Evolutionary conservation across 2,113 vertebrate species (phyloP), one percentile per base, ranked within the genome.

Genomic region (Fukomys damarensis): DNA sequence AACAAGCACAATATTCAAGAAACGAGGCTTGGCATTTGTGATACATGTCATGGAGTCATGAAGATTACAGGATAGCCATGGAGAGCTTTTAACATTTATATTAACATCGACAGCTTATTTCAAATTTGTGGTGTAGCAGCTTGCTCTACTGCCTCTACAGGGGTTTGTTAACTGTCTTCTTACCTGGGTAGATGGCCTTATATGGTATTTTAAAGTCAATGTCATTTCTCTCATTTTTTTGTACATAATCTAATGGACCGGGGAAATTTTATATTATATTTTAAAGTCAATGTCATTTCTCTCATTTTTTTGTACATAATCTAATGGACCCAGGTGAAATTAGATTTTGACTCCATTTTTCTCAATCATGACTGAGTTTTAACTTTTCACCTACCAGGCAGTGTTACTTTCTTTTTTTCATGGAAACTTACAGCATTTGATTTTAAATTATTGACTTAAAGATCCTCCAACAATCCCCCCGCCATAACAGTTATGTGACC

Each of bases 321-420:
- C 20, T 52, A 35, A 7, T 16, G n/a, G 19, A 77, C 14, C 41
- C 2, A 0, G 10, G 22, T 59, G 7, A 14, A 11, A 63, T 92
- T 72, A 68, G 30, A 70, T 20, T 86, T 89, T 90, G 32, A 30
- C 30, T 46, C 38, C 43, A 1, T 66, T 91, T 96, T 94, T 14
- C 46, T 93, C 22, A 32, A 10, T 63, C 74, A 43, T 88, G 90
- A 65, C 41, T 65, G 59, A 41, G 32, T 95, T 96, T 76, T 83
- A 86, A 52, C 56, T 61, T 38, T 81, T 91, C n/a, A 68, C 19
- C 13, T 49, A 88, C 32, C 4, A 76, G 20, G 35, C 86, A 90
- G 26, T 74, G 80, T 86, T 26, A 38, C 28, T 90, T 32, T 5
- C 41, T 83, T 96, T 92, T 79, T 59, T 92, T 95, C n/a, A 74